These are phyloP conservation scores for Zaprionus lineosus DNA, from an alignment of 2,888 invertebrate species.

Conservation along the genomic window DNA sequence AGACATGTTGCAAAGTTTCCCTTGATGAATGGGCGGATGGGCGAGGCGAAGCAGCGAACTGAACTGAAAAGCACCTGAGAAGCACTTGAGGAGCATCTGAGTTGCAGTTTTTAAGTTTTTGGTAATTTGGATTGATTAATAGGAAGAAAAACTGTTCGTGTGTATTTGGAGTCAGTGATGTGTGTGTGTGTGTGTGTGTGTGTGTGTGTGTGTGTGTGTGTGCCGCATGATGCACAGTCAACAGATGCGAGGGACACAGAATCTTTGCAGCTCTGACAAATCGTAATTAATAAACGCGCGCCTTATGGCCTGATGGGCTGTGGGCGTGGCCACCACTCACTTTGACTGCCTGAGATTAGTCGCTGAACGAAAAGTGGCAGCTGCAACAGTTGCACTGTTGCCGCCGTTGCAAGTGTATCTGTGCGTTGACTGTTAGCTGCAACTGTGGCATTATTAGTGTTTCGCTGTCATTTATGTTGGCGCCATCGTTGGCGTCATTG, in stretches of 20 bases:
- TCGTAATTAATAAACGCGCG: constrained; percentile 41
- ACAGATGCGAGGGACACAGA: constrained; percentile 18
- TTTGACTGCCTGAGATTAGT: constrained; percentile 57
- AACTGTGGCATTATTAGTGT: constrained; percentile 55
- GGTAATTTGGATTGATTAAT: constrained; percentile 47
- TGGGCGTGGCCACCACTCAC: constrained; percentile 16
- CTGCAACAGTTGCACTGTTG: constrained; percentile 30
- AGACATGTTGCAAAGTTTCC: constrained; percentile 34
- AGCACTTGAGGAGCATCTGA: neutral
- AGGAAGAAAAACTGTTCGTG: constrained; percentile 14
- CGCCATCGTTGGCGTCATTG: constrained; percentile 8
- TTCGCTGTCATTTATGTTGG: constrained; percentile 56
- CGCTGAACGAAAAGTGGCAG: constrained; percentile 20
- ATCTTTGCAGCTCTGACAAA: constrained; percentile 24
- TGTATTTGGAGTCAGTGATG: constrained; percentile 1
- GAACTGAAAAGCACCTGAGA: constrained; percentile 19
- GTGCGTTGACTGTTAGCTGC: constrained; percentile 19
- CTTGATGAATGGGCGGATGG: constrained; percentile 18
- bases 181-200: neutral
- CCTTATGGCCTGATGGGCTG: neutral
- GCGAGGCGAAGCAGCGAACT: neutral
- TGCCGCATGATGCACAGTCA: constrained; percentile 22
- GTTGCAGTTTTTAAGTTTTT: constrained; percentile 16
- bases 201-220: neutral
- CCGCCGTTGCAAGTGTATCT: constrained; percentile 14